These are phyloP conservation scores for Acrobasis suavella DNA, from an alignment of 2,888 invertebrate genomes.

Conservation along the genomic window DNA sequence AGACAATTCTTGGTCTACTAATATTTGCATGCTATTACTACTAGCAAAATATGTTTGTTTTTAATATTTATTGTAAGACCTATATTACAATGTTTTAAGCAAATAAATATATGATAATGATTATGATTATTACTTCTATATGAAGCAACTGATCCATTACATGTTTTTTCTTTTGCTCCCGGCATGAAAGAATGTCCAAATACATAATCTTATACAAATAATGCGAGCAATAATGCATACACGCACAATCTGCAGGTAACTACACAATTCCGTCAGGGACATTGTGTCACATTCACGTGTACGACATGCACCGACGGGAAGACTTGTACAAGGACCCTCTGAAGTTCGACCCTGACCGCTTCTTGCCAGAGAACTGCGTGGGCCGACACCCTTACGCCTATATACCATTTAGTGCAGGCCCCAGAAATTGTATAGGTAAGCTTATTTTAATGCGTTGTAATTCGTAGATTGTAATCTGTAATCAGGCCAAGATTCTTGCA, in stretches of 20 bases:
- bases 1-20: no score
- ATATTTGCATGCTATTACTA: no score
- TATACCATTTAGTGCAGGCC: constrained; percentile 86
- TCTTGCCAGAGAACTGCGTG: constrained; percentile 81
- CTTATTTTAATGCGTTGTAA: neutral
- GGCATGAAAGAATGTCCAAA: neutral
- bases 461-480: no score
- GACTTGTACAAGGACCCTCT: constrained; percentile 84
- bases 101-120: no score
- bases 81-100: no score
- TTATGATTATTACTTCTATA: no score
- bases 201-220: neutral
- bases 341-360: constrained; percentile 87
- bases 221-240: neutral
- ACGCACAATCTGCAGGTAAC: constrained; percentile 55
- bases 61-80: no score
- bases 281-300: constrained; percentile 81
- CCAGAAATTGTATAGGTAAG: constrained; percentile 86
- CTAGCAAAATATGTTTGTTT: no score
- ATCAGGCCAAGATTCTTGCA: no score
- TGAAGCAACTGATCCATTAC: no score
- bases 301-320: constrained; percentile 84
- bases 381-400: constrained; percentile 84
- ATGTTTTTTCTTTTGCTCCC: no score
- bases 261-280: constrained; percentile 75